Conservation (phyloP, 2,888 invertebrate species). For the Scaptomyza cyrtandrae region DNA sequence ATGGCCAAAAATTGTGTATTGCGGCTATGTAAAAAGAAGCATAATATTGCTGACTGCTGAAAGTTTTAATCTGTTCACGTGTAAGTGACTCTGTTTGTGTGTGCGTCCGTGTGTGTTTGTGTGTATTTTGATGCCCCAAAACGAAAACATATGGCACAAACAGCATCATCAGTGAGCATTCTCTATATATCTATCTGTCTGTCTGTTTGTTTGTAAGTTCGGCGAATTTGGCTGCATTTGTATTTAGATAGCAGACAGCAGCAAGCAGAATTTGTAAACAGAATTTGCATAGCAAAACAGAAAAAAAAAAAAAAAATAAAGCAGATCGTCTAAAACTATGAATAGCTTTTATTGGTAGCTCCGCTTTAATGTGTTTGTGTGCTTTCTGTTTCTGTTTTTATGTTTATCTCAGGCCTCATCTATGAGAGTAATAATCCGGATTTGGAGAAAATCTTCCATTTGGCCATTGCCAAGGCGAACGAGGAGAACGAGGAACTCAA, state of each 20-base stretch:
- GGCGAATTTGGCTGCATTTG: slow-evolving; percentile 53
- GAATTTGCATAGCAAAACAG: slow-evolving; percentile 73
- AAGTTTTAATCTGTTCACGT: slow-evolving; percentile 7
- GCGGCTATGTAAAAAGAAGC: slow-evolving; percentile 23
- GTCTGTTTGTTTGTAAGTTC: slow-evolving; percentile 4
- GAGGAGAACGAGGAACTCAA: slow-evolving; percentile 72
- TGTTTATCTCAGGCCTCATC: slow-evolving; percentile 71
- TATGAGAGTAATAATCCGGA: slow-evolving; percentile 77
- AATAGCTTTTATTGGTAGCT: slow-evolving; percentile 26
- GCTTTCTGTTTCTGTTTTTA: not conserved
- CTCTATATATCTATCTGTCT: not conserved
- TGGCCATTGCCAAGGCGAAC: slow-evolving; percentile 82
- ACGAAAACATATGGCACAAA: slow-evolving; percentile 30
- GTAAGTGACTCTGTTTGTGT: slow-evolving; percentile 2
- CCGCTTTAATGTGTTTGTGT: not conserved
- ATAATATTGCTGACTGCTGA: slow-evolving; percentile 20
- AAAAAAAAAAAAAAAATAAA: slow-evolving; percentile 67
- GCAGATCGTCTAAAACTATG: slow-evolving; percentile 16
- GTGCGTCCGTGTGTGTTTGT: not conserved
- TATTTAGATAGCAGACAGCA: slow-evolving; percentile 16
- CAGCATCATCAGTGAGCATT: slow-evolving; percentile 23
- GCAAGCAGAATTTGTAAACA: slow-evolving; percentile 52
- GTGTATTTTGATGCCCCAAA: slow-evolving; percentile 51
- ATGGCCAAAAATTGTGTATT: slow-evolving; percentile 22
- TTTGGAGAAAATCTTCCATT: slow-evolving; percentile 81